phyloP scores from a whole-genome alignment of 2,888 invertebrate genomes.

The Andrena bicolor region DNA sequence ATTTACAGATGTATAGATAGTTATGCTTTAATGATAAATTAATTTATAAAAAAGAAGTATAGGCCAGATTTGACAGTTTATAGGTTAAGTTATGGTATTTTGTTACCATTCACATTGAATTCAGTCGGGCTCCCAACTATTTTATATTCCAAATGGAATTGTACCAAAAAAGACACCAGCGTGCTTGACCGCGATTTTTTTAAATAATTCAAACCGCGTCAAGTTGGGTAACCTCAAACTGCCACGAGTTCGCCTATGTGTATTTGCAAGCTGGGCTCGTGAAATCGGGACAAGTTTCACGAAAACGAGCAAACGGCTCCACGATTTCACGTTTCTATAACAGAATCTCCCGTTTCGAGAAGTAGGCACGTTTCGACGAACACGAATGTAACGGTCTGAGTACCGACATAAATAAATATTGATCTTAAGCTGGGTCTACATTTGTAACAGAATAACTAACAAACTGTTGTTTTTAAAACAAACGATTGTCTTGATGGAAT shows the following conservation, averaged over 20 bases:
- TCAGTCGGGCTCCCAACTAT: neutral
- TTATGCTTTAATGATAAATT: no score
- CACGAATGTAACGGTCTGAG: conserved; percentile 13
- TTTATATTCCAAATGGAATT: conserved; percentile 2
- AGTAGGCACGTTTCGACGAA: neutral
- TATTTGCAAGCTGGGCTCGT: conserved; percentile 31
- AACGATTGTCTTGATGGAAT: neutral
- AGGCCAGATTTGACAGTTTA: neutral
- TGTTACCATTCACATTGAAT: neutral
- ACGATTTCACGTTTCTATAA: conserved; percentile 36
- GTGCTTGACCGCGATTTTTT: neutral
- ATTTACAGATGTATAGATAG: no score
- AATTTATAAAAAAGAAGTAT: neutral
- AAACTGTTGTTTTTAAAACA: neutral
- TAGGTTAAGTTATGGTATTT: neutral
- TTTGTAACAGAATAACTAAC: neutral
- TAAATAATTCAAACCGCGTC: conserved; percentile 22
- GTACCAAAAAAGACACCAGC: neutral
- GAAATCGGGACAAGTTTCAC: conserved; percentile 41
- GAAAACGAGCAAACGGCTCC: conserved; percentile 23
- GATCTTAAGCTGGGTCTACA: conserved; percentile 2
- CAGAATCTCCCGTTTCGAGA: conserved; percentile 29
- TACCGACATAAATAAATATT: conserved; percentile 10
- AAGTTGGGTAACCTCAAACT: conserved; percentile 32
- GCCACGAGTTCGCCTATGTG: conserved; percentile 7